phyloP scores from a whole-genome alignment of 2,797 vertebrate genomes.

The Micrastur ruficollis region DNA sequence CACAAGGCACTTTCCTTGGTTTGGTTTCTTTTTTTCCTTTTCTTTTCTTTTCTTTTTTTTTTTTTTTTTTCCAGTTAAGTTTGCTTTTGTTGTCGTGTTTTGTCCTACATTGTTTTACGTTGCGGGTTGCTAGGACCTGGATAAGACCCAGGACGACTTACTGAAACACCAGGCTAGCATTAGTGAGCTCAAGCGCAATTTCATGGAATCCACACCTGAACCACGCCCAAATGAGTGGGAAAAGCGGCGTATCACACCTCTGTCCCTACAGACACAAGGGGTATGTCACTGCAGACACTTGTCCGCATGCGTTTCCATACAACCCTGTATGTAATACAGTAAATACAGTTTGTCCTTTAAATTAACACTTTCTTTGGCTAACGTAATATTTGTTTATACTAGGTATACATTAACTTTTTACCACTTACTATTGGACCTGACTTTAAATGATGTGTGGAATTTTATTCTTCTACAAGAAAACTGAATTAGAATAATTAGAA shows the following conservation, averaged over 20 bases:
- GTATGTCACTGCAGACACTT: conserved; percentile 82
- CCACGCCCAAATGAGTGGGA: conserved; percentile 97
- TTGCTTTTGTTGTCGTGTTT: conserved; percentile 73
- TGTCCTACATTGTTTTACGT: conserved; percentile 69
- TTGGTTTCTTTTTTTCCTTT: conserved; percentile 47
- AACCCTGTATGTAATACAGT: background rate
- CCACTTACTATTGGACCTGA: background rate
- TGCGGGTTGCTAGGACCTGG: conserved; percentile 89
- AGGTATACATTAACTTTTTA: conserved; percentile 60
- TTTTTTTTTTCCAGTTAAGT: conserved; percentile 21
- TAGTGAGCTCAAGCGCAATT: conserved; percentile 99
- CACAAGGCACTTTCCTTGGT: conserved; percentile 79
- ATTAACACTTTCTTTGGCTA: background rate
- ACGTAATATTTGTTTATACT: conserved; percentile 55
- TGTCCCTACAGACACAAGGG: conserved; percentile 89
- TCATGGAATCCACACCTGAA: conserved; percentile 98
- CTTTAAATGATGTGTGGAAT: background rate
- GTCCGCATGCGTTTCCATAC: conserved; percentile 43
- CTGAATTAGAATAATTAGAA: background rate
- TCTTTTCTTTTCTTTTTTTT: conserved; percentile 1
- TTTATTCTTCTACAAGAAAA: background rate
- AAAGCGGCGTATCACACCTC: conserved; percentile 92
- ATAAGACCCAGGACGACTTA: conserved; percentile 98
- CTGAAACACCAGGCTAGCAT: conserved; percentile 99
- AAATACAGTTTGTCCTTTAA: conserved; percentile 1